Evolutionary conservation across 2,888 invertebrate genomes (phyloP), one percentile per base, ranked within the genome.

Genomic region (Sesia apiformis): DNA sequence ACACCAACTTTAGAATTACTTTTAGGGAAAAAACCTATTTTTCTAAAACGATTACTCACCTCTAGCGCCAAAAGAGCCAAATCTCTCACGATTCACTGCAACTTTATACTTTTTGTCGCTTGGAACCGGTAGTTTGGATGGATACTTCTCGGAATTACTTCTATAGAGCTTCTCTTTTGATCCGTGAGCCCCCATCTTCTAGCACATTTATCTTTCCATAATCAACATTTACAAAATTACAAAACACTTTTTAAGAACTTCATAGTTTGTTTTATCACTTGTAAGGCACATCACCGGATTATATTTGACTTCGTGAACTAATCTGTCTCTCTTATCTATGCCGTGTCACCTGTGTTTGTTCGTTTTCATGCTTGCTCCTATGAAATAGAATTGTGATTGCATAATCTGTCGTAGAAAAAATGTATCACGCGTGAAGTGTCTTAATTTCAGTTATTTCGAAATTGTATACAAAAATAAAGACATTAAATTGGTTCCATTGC

Each of bases 81-180:
- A 93, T 70, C 93, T 87, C 77, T 94, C 93, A 59, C 93, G 88
- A 69, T 92, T 92, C 63, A 92, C 91, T 63, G 93, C 91, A 64
- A 90, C 80, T 67, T 90, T 90, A 71, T 90, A 90, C 63, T 92
- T 90, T 77, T 91, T 91, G 60, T 90, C 90, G 64, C 83, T 91
- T 52, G 91, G 90, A 61, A 89, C 87, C 52, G 90, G 90, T 58
- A 92, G 76, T 73, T 91, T 91, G 61, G 91, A 84, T 70, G 88
- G 89, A 78, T 85, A 87, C 62, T 89, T 90, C 78, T 92, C 93
- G 49, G 94, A 93, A 67, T 91, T 90, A 63, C 92, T 91, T 71
- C 93, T 90, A 69, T 91, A 90, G 61, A 94, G 88, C 83, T 94
- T 93, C 82, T 94, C 94, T 89, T 94, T 94, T 58, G 94, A 94